Base-by-base conservation (phyloP, 2,888 invertebrate genomes). In the Galeruca laticollis region DNA sequence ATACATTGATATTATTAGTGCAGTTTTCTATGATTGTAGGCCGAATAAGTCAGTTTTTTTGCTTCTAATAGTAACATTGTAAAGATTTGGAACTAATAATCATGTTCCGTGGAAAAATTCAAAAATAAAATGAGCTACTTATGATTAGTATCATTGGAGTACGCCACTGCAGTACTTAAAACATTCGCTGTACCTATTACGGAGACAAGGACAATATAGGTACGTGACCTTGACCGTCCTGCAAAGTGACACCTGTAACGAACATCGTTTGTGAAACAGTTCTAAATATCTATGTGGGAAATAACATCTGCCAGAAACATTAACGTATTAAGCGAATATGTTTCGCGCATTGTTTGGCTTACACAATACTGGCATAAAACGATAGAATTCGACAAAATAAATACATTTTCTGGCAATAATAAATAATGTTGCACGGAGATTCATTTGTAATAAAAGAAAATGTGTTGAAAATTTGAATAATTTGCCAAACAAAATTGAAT, bases 191-290 rank as follows among this genome's bases (percentile, higher is more conserved):
- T 18, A 43, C 33, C 61, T 37, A 62, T 40, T 52, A 52, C 35
- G 26, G 20, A 13, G 20, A 15, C 56, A 63, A 63, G 54, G 63
- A 15, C 56, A 43, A 26, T 43, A 9, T n/a, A 52, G 63, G 63
- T 43, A 31, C 26, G 43, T 43, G 40, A 56, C 56, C 63, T 63
- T 63, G 63, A 63, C 63, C 63, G 63, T 15, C 21, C 40, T 57
- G 15, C 18, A 33, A 57, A 15, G 56, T 20, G 40, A 43, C 63
- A 56, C 63, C 63, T 43, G 56, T 56, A 37, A 10, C 10, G 56
- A 35, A 57, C 18, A 35, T 18, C 9, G 56, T 18, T 9, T 31
- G 33, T 54, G 26, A 31, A 20, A 26, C 26, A 54, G 54, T 51
- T 21, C 54, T 13, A 35, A 57, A 57, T 57, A 35, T 57, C 35